Evolutionary conservation across 2,113 vertebrate genomes (phyloP), one percentile per base, ranked within the genome.

Genomic region (Triplophysa dalaica): DNA sequence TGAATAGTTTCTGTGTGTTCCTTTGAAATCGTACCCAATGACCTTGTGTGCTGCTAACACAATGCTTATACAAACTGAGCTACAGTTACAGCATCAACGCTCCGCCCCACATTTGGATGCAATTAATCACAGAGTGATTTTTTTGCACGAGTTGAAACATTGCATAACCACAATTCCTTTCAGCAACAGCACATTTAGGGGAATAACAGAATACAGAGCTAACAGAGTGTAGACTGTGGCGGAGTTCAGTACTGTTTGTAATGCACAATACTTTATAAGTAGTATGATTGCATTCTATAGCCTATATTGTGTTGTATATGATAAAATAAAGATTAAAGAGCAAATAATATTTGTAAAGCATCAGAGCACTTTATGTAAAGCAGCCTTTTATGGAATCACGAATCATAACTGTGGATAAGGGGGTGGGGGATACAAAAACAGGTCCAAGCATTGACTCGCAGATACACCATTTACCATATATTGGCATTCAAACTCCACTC

Each of bases 81-180:
- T 45, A 66, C 41, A 24, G 70, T 70, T 82, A 73, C 66, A 82
- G 70, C 77, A 77, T 41, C 60, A 17, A 16, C 19, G 41, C 14
- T 65, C 58, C 66, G 72, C 60, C 54, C 13, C 64, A 64, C 77
- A 38, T 61, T 70, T 33, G 75, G 41, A 43, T 58, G 48, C 11
- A 29, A 61, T 72, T 2, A 66, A 56, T 68, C 8, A 16, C 29
- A 64, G 17, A 64, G 77, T 50, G 41, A 65, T 70, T 61, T 82
- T 13, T 58, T 43, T 41, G n/a, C 33, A 74, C 11, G 4, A 24
- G 38, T 16, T 33, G 29, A 52, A 69, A 29, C 29, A 69, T 24
- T 63, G 13, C 33, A 52, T 17, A 73, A 67, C 50, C 65, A 45
- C 8, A 48, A 16, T 8, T 9, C 38, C 17, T 19, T 78, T 26